These are phyloP conservation scores for Sthenelais limicola DNA, from an alignment of 2,888 invertebrate genomes.

Conservation along the genomic window DNA sequence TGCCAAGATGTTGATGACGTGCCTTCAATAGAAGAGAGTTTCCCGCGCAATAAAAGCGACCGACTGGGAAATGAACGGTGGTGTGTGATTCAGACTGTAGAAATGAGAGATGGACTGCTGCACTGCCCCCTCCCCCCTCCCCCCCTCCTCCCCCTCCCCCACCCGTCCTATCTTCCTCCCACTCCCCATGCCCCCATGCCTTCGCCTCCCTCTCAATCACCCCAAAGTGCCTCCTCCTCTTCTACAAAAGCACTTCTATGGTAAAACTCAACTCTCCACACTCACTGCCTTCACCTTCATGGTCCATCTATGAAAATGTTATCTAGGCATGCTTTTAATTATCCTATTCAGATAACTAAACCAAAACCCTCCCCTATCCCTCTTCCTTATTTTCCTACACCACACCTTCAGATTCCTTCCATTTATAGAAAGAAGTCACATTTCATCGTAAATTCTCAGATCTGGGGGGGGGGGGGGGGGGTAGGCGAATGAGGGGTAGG, in stretches of 20 bases:
- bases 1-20: conserved; percentile 17
- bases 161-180: not conserved
- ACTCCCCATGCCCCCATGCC: not conserved
- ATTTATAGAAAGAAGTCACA: too few species aligned
- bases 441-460: too few species aligned
- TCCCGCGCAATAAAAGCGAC: not conserved
- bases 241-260: not conserved
- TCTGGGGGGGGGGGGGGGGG: too few species aligned
- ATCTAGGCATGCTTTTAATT: too few species aligned
- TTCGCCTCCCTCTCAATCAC: not conserved
- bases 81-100: not conserved
- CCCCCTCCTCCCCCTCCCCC: not conserved
- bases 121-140: not conserved
- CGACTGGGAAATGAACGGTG: conserved; percentile 8
- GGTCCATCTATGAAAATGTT: too few species aligned
- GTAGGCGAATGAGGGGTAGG: not conserved
- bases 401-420: too few species aligned
- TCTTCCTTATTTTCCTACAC: too few species aligned
- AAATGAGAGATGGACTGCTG: not conserved
- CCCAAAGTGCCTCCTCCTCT: not conserved
- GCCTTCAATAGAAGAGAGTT: conserved; percentile 14
- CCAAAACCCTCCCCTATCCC: too few species aligned
- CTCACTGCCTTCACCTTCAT: too few species aligned
- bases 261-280: not conserved
- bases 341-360: too few species aligned